phyloP scores from a whole-genome alignment of 2,888 invertebrate species.

The Cyrtodaria siliqua region DNA sequence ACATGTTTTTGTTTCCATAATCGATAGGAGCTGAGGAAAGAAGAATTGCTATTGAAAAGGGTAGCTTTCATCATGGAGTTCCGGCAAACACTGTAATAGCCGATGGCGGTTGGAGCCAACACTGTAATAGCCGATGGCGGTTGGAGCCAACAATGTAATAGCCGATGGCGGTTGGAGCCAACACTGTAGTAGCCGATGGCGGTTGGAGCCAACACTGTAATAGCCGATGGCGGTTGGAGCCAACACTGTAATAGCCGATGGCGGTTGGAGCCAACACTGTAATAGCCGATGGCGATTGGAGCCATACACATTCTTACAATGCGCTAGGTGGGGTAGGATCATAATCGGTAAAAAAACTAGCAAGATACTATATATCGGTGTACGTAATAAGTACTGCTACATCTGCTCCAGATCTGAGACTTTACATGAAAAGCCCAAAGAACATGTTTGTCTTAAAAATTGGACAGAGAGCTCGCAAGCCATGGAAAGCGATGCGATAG shows the following conservation, averaged over 20 bases:
- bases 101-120: conserved; percentile 48
- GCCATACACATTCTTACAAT: conserved; percentile 63
- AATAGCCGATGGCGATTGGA: conserved; percentile 43
- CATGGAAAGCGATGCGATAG: conserved; percentile 49
- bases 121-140: no score
- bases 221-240: no score
- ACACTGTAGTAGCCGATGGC: no score
- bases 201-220: conserved; percentile 19
- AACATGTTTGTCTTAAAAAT: conserved; percentile 31
- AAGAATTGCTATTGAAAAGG: conserved; percentile 32
- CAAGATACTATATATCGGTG: conserved; percentile 63
- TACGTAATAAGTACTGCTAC: conserved; percentile 61
- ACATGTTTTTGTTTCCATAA: no score
- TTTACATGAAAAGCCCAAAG: conserved; percentile 1
- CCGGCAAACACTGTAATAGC: conserved; percentile 14
- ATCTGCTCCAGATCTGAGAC: conserved; percentile 39
- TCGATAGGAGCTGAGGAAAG: conserved; percentile 49
- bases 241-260: conserved; percentile 61
- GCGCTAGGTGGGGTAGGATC: conserved; percentile 62
- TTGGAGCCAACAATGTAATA: no score
- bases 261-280: conserved; percentile 50
- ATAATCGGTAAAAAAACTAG: conserved; percentile 53
- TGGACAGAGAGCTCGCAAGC: conserved; percentile 31
- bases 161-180: conserved; percentile 51
- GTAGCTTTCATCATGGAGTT: conserved; percentile 40